These are phyloP conservation scores for Gonatopus flavifemur DNA, from an alignment of 1,140 invertebrate genomes.

Conservation along the genomic window DNA sequence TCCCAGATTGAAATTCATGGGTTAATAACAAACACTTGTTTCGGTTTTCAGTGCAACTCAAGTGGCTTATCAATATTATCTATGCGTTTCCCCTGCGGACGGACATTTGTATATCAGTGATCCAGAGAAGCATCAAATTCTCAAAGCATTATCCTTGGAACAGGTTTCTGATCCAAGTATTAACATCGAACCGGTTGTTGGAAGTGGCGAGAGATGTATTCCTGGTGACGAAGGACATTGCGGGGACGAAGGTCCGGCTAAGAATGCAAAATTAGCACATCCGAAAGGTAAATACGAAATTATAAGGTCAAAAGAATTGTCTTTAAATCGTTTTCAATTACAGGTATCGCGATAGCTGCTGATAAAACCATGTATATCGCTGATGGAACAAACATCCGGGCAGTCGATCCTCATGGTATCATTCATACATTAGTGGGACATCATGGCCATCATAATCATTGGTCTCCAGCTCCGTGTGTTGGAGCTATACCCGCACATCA, in stretches of 20 bases:
- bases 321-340: constrained; percentile 9
- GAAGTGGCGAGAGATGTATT: constrained; percentile 93
- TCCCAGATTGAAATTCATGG: not conserved
- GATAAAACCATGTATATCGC: constrained; percentile 93
- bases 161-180: constrained; percentile 78
- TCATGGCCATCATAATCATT: constrained; percentile 88
- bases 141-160: constrained; percentile 73
- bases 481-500: constrained; percentile 76
- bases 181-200: constrained; percentile 89
- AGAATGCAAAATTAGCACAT: constrained; percentile 88
- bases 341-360: constrained; percentile 83
- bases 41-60: constrained; percentile 73
- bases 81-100: constrained; percentile 93
- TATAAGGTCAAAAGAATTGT: not conserved
- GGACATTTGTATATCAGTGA: constrained; percentile 96
- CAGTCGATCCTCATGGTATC: constrained; percentile 86
- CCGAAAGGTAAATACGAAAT: constrained; percentile 76
- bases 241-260: constrained; percentile 89
- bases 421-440: constrained; percentile 93
- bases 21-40: not conserved
- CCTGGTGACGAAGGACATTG: constrained; percentile 88
- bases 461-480: constrained; percentile 84
- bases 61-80: constrained; percentile 92
- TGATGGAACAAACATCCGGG: constrained; percentile 90
- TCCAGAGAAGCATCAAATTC: constrained; percentile 86